phyloP scores from a whole-genome alignment of 2,113 vertebrate species.

The Microtus richardsoni region DNA sequence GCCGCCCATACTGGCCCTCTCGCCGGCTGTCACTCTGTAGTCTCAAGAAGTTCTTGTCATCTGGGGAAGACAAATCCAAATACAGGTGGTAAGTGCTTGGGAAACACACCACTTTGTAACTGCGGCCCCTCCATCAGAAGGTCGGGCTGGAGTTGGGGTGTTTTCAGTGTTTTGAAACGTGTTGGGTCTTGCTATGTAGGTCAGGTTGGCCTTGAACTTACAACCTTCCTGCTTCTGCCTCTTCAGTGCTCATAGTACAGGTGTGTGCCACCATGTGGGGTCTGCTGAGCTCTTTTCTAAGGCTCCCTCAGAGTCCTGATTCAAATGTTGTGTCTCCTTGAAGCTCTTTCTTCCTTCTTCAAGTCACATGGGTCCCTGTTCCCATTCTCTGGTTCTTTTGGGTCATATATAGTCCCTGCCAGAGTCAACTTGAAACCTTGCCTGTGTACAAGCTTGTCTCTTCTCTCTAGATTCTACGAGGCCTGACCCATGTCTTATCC shows the following conservation, averaged over 20 bases:
- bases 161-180: neutral
- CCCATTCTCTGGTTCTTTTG: neutral
- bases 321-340: neutral
- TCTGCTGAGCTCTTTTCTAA: neutral
- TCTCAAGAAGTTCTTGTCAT: conserved; percentile 91
- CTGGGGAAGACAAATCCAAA: conserved; percentile 82
- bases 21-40: conserved; percentile 90
- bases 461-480: neutral
- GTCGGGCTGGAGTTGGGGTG: neutral
- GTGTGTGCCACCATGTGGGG: neutral
- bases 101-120: neutral
- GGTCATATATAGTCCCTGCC: neutral
- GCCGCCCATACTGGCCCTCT: conserved; percentile 91
- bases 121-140: neutral
- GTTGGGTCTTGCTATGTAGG: neutral
- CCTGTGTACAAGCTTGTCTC: neutral
- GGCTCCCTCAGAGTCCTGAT: neutral
- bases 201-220: neutral
- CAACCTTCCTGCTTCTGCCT: neutral
- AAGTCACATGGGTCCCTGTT: neutral
- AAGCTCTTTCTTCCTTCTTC: neutral
- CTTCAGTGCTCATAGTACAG: neutral
- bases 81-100: neutral
- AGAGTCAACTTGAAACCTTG: accelerated
- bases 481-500: neutral